Evolutionary conservation across 2,113 vertebrate species (phyloP).

Genomic region (Dinomys branickii): DNA sequence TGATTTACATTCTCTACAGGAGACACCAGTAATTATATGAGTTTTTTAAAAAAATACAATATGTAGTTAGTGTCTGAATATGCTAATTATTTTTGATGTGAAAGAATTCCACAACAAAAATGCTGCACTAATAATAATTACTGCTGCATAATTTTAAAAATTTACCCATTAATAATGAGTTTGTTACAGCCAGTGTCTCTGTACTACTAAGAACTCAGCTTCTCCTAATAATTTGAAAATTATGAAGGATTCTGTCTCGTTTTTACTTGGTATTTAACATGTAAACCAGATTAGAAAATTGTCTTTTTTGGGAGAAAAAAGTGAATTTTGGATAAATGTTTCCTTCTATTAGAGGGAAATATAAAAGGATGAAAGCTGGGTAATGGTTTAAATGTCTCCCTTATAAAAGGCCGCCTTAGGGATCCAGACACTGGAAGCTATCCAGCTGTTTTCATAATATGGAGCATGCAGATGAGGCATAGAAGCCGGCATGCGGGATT

Average conservation of each 20-base stretch:
- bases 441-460: not conserved
- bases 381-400: not conserved
- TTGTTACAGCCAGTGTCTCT: not conserved
- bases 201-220: not conserved
- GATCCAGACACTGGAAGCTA: not conserved
- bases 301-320: not conserved
- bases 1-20: not conserved
- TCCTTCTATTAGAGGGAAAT: not conserved
- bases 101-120: not conserved
- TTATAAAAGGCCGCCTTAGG: not conserved
- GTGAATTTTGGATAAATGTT: constrained; percentile 7
- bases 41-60: not conserved
- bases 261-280: not conserved
- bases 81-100: not conserved
- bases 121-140: not conserved
- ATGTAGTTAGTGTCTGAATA: not conserved
- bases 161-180: not conserved
- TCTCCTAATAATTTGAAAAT: not conserved
- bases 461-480: not conserved
- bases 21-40: not conserved
- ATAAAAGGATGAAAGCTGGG: not conserved
- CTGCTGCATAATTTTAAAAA: not conserved
- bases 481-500: not conserved
- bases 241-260: not conserved
- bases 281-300: not conserved